Evolutionary conservation across 2,797 vertebrate species (phyloP).

Genomic region (Perodicticus potto): DNA sequence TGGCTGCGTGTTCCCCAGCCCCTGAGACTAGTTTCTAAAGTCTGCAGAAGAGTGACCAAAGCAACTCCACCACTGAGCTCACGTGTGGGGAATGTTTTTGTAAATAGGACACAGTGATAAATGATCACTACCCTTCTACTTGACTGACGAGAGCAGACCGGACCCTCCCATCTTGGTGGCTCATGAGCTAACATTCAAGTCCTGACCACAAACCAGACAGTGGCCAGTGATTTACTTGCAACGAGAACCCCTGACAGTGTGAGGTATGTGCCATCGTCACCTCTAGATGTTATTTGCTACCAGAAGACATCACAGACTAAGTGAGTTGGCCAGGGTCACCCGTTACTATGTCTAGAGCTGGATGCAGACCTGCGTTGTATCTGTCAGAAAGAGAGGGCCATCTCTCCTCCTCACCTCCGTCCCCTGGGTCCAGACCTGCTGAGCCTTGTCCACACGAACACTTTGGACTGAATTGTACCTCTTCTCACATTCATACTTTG

Average conservation of each 20-base stretch:
- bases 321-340: background rate
- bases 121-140: too few relatives aligned
- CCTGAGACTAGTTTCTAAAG: background rate
- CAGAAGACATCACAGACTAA: background rate
- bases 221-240: background rate
- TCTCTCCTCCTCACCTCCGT: background rate
- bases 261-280: background rate
- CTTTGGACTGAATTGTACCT: background rate
- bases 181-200: background rate
- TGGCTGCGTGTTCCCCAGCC: too few relatives aligned
- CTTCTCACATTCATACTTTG: background rate
- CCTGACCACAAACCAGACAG: background rate
- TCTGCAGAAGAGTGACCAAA: accelerated
- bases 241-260: accelerated
- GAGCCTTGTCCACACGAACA: background rate
- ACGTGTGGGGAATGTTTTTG: accelerated
- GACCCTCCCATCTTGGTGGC: background rate
- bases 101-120: background rate
- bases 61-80: accelerated
- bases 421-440: background rate
- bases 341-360: background rate
- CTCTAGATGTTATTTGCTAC: background rate
- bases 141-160: background rate
- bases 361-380: background rate
- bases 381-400: background rate